Conservation (phyloP, 1,140 invertebrate species). For the Rhyacophila brunnea region DNA sequence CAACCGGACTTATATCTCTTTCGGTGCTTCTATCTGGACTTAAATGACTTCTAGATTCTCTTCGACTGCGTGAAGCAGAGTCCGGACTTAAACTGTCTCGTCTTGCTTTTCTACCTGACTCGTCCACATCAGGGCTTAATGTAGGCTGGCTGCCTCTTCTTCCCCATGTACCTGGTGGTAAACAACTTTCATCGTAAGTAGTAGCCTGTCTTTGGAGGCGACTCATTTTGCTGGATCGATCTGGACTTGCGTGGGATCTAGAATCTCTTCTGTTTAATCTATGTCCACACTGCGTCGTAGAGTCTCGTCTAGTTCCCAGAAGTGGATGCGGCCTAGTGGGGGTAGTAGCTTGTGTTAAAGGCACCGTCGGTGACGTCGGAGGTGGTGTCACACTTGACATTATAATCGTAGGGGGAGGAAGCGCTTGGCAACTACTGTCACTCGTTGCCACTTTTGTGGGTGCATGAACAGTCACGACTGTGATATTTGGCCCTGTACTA, state of each 20-base stretch:
- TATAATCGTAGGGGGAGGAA: conserved; percentile 77
- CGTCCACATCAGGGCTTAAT: conserved; percentile 70
- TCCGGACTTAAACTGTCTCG: conserved; percentile 85
- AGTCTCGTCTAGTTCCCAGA: conserved; percentile 70
- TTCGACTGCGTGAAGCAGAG: conserved; percentile 65
- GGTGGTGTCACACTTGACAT: conserved; percentile 79
- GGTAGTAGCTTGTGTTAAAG: conserved; percentile 51
- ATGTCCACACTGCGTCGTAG: conserved; percentile 75
- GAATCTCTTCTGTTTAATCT: conserved; percentile 65
- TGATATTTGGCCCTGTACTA: conserved; percentile 18
- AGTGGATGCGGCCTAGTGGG: conserved; percentile 59
- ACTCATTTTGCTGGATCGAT: conserved; percentile 66
- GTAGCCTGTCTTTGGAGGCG: conserved; percentile 81
- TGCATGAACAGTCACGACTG: conserved; percentile 29
- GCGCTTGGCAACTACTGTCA: conserved; percentile 59
- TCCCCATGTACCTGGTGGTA: conserved; percentile 68
- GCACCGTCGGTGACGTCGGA: conserved; percentile 66
- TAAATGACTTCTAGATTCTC: conserved; percentile 72
- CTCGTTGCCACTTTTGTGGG: conserved; percentile 28
- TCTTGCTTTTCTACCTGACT: conserved; percentile 67
- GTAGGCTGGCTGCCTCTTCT: conserved; percentile 72
- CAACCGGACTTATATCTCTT: conserved; percentile 69
- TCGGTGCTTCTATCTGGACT: conserved; percentile 76
- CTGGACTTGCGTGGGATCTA: conserved; percentile 63
- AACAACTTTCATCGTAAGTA: conserved; percentile 78